These are phyloP conservation scores for Nycteola revayana DNA, from an alignment of 2,888 invertebrate genomes.

Conservation along the genomic window DNA sequence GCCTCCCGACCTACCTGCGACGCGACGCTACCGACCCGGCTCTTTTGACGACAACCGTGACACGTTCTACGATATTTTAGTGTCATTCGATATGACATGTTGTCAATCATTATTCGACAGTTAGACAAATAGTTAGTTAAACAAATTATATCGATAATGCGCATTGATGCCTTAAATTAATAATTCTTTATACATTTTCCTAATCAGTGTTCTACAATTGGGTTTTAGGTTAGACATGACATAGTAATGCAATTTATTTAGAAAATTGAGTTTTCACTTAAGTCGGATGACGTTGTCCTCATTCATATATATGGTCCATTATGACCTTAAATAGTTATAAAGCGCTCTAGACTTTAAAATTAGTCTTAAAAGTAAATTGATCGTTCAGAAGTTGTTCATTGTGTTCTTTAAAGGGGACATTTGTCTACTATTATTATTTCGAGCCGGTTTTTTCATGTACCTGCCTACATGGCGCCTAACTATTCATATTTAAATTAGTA, in stretches of 20 bases:
- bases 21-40: slow-evolving; percentile 44
- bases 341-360: slow-evolving; percentile 68
- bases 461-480: slow-evolving; percentile 78
- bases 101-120: slow-evolving; percentile 4
- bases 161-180: too few species aligned
- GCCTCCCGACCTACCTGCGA: slow-evolving; percentile 68
- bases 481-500: slow-evolving; percentile 78
- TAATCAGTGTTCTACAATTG: too few species aligned
- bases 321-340: slow-evolving; percentile 49
- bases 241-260: too few species aligned
- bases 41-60: slow-evolving; percentile 27
- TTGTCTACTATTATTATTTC: slow-evolving; percentile 74
- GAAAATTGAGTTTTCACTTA: too few species aligned
- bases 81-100: slow-evolving; percentile 14
- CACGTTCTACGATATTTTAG: slow-evolving; percentile 14
- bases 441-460: slow-evolving; percentile 78
- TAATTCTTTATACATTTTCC: too few species aligned
- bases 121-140: not conserved
- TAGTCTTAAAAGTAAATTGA: slow-evolving; percentile 71
- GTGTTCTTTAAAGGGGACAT: slow-evolving; percentile 71
- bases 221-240: too few species aligned
- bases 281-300: slow-evolving; percentile 26
- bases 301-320: slow-evolving; percentile 52
- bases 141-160: too few species aligned
- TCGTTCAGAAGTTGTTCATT: slow-evolving; percentile 68